Evolutionary conservation across 2,888 invertebrate genomes (phyloP).

Genomic region (Spodoptera littoralis): DNA sequence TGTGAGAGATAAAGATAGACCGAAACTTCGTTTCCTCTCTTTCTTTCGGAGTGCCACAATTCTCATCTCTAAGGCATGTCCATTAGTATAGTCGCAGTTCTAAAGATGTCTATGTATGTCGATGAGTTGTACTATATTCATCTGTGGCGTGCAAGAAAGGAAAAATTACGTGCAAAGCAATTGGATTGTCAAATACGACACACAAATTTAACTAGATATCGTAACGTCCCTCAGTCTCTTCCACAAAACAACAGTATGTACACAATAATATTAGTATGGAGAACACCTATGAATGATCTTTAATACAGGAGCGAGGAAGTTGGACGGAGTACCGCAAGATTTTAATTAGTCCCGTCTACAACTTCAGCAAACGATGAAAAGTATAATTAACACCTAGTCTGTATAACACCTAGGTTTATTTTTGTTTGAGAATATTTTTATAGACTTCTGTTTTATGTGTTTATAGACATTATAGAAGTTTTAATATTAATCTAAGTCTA

Average conservation of each 20-base stretch:
- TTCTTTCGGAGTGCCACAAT: too few relatives aligned
- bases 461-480: conserved; percentile 1
- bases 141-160: too few relatives aligned
- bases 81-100: too few relatives aligned
- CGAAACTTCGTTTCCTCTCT: too few relatives aligned
- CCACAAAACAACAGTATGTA: conserved; percentile 3
- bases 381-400: conserved; percentile 30
- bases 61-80: too few relatives aligned
- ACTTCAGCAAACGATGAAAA: conserved; percentile 19
- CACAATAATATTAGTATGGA: conserved; percentile 2
- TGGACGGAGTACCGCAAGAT: conserved; percentile 18
- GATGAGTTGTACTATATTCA: too few relatives aligned
- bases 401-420: not conserved
- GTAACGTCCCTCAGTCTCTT: not conserved
- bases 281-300: conserved; percentile 41
- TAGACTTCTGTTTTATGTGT: not conserved
- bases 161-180: too few relatives aligned
- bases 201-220: too few relatives aligned
- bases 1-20: too few relatives aligned
- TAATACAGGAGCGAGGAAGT: conserved; percentile 22
- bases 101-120: too few relatives aligned
- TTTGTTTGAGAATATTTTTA: not conserved
- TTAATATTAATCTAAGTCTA: too few relatives aligned
- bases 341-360: conserved; percentile 34
- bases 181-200: too few relatives aligned